Evolutionary conservation across 2,113 vertebrate species (phyloP).

Genomic region (Datnioides undecimradiatus): DNA sequence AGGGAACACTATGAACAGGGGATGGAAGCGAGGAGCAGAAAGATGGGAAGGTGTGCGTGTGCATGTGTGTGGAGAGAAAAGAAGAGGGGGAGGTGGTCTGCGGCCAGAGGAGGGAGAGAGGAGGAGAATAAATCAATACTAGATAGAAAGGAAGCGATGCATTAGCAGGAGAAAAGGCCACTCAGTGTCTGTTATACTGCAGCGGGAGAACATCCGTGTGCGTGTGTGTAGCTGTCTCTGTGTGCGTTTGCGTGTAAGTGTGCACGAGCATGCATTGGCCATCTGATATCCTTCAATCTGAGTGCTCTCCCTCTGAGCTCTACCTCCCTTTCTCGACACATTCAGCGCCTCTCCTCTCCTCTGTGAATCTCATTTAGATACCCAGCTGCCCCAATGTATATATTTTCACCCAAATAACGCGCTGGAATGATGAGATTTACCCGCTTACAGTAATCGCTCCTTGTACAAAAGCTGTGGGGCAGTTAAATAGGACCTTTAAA

Average conservation of each 20-base stretch:
- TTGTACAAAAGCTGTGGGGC: background rate
- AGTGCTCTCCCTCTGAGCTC: constrained; percentile 53
- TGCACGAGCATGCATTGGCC: constrained; percentile 22
- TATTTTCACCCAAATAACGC: constrained; percentile 13
- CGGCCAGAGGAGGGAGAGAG: constrained; percentile 20
- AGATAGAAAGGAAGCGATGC: constrained; percentile 76
- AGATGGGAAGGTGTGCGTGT: background rate
- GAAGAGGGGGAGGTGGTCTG: constrained; percentile 19
- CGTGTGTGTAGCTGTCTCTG: constrained; percentile 27
- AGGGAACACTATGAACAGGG: background rate
- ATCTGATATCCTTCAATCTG: constrained; percentile 72
- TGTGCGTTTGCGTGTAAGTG: constrained; percentile 21
- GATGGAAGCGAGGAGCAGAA: background rate
- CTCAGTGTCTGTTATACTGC: constrained; percentile 58
- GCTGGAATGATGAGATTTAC: background rate
- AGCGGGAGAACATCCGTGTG: constrained; percentile 41
- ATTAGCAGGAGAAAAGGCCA: constrained; percentile 78
- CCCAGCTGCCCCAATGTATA: constrained; percentile 8
- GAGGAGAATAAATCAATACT: constrained; percentile 75
- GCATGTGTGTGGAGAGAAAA: background rate
- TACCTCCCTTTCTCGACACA: constrained; percentile 26
- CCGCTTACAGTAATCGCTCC: background rate
- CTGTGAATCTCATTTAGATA: constrained; percentile 4
- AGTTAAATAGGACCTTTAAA: constrained; percentile 4
- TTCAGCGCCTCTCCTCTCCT: background rate